Evolutionary conservation across 1,140 invertebrate genomes (phyloP).

Genomic region (Drosophila parvula): DNA sequence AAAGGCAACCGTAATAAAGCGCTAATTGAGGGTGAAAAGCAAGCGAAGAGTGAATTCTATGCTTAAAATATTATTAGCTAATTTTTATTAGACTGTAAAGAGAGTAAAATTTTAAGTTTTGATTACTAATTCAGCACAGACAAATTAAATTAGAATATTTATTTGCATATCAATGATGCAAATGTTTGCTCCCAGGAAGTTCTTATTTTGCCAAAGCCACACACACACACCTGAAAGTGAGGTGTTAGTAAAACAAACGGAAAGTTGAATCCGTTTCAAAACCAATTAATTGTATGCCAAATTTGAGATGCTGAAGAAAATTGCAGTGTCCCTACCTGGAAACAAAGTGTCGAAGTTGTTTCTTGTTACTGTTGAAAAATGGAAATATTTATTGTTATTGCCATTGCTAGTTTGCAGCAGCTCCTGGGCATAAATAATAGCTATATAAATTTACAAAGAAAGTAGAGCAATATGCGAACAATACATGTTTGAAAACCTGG

Average conservation of each 20-base stretch:
- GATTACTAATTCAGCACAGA: neutral
- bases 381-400: slow-evolving; percentile 65
- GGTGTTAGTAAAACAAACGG: neutral
- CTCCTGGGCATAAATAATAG: slow-evolving; percentile 54
- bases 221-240: too few species aligned
- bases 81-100: neutral
- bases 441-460: slow-evolving; percentile 49
- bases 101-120: too few species aligned
- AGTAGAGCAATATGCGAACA: slow-evolving; percentile 19
- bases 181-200: too few species aligned
- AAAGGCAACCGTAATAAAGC: slow-evolving; percentile 7
- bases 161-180: too few species aligned
- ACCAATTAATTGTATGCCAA: slow-evolving; percentile 3
- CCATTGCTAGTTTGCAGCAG: slow-evolving; percentile 27
- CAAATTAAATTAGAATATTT: neutral
- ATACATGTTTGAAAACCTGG: slow-evolving; percentile 5
- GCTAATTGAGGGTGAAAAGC: slow-evolving; percentile 4
- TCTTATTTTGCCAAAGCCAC: too few species aligned
- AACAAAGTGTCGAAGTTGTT: neutral
- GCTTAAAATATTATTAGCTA: neutral
- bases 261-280: neutral
- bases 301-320: neutral
- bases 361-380: slow-evolving; percentile 8
- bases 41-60: neutral
- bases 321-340: neutral